phyloP scores from a whole-genome alignment of 2,888 invertebrate species.

The Tipula helvola region DNA sequence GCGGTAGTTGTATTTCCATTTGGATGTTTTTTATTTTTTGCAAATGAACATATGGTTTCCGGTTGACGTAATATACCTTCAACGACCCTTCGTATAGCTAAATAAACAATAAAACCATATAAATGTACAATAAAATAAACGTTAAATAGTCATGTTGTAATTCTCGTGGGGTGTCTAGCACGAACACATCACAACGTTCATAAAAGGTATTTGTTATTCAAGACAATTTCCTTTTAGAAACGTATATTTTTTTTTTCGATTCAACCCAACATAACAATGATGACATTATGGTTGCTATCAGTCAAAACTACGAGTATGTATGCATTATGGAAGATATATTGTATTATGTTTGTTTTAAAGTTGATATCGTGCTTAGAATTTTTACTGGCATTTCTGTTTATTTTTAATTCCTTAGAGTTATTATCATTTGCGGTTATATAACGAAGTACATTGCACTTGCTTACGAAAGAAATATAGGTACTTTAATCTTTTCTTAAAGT shows the following conservation, averaged over 20 bases:
- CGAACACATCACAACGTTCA: background rate
- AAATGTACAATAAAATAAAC: background rate
- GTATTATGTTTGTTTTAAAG: background rate
- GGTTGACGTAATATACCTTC: background rate
- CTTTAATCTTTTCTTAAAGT: background rate
- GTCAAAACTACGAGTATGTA: background rate
- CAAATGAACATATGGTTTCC: background rate
- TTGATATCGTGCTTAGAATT: background rate
- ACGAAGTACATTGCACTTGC: background rate
- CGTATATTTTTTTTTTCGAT: background rate
- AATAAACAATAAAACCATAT: background rate
- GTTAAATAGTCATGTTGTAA: background rate
- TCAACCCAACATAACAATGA: background rate
- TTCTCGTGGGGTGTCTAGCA: background rate
- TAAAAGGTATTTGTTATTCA: background rate
- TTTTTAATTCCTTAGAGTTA: background rate
- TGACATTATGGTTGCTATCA: background rate
- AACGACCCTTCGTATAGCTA: background rate
- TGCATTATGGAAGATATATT: background rate
- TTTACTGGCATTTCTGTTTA: background rate
- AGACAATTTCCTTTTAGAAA: background rate
- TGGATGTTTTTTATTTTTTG: background rate
- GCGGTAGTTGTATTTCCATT: background rate
- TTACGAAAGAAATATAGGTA: background rate
- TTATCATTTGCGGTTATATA: background rate